Evolutionary conservation across 2,113 vertebrate species (phyloP).

Genomic region (Calidris pugnax): DNA sequence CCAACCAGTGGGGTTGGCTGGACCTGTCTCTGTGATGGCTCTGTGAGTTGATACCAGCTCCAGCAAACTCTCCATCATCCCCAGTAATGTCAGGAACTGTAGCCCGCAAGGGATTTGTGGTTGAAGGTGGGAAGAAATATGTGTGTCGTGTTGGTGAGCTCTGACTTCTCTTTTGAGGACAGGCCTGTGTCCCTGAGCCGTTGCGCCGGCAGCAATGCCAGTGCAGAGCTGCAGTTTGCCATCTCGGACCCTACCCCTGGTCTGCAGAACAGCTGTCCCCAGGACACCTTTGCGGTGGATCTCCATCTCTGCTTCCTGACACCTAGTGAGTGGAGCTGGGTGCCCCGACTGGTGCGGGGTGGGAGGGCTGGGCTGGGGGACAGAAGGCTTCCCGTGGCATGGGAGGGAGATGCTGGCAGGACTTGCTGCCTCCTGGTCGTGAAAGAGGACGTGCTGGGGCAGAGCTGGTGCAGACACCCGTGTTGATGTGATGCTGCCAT

Average conservation of each 20-base stretch:
- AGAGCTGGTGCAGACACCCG: not conserved
- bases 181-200: not conserved
- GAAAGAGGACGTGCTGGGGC: rapidly evolving
- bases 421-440: not conserved
- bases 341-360: no score
- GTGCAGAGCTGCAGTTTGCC: not conserved
- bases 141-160: not conserved
- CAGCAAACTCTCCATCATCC: not conserved
- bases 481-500: not conserved
- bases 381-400: rapidly evolving
- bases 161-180: not conserved
- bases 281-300: not conserved
- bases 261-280: constrained; percentile 20
- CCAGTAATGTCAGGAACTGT: not conserved
- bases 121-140: not conserved
- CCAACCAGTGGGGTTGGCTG: not conserved
- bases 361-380: not conserved
- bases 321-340: not conserved
- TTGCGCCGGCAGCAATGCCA: not conserved
- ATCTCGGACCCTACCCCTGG: not conserved
- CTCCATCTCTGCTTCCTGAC: constrained; percentile 29
- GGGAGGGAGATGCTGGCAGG: not conserved
- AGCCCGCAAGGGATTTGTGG: not conserved
- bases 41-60: not conserved
- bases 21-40: not conserved